Evolutionary conservation across 2,113 vertebrate species (phyloP).

Genomic region (Prochilodus magdalenae): DNA sequence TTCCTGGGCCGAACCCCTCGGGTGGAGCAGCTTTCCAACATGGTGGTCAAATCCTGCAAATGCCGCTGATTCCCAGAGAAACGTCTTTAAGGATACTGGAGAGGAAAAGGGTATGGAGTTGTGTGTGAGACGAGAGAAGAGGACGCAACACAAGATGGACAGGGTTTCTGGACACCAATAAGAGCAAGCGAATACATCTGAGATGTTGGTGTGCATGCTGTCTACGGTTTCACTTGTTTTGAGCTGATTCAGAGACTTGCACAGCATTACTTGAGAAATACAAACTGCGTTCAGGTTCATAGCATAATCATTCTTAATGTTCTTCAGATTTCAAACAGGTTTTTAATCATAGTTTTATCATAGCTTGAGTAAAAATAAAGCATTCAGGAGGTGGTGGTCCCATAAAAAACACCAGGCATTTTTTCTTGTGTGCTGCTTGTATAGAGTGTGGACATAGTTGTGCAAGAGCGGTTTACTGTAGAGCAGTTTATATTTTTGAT

Average conservation of each 20-base stretch:
- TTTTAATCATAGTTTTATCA: constrained; percentile 18
- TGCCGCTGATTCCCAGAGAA: constrained; percentile 75
- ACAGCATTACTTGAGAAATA: constrained; percentile 28
- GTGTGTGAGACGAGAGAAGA: constrained; percentile 28
- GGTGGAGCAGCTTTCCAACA: constrained; percentile 83
- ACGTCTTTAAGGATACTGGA: constrained; percentile 1
- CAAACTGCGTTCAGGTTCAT: constrained; percentile 23
- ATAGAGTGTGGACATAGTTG: constrained; percentile 16
- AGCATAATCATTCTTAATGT: constrained; percentile 14
- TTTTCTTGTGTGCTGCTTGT: background rate
- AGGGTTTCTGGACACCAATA: constrained; percentile 24
- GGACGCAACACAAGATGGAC: constrained; percentile 13
- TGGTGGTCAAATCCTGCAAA: constrained; percentile 83
- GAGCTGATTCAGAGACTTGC: constrained; percentile 25
- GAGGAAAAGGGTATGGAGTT: background rate
- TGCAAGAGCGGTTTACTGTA: constrained; percentile 41
- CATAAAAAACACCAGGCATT: background rate
- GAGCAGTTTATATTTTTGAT: constrained; percentile 47
- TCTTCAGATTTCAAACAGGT: constrained; percentile 3
- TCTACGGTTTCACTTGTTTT: constrained; percentile 14
- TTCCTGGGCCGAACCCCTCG: constrained; percentile 78
- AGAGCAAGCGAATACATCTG: constrained; percentile 14
- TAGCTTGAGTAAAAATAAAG: constrained; percentile 32
- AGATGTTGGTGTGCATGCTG: constrained; percentile 23
- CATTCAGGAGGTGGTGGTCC: constrained; percentile 28